Evolutionary conservation across 2,113 vertebrate genomes (phyloP), one percentile per base, ranked within the genome.

Genomic region (Dipodomys spectabilis): DNA sequence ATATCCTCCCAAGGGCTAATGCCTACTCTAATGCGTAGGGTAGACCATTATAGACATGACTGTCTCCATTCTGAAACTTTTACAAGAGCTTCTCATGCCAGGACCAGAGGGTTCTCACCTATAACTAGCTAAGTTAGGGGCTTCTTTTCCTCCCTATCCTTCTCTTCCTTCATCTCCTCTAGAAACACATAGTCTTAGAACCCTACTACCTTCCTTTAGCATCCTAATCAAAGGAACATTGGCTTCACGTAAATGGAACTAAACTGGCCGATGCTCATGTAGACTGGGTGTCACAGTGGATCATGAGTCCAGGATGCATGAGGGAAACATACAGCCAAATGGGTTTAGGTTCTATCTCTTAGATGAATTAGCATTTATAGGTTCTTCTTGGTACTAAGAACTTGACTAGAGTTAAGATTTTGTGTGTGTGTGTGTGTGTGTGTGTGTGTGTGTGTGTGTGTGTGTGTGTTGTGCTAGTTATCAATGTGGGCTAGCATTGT

Each of bases 301-400:
- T 22, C n/a, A 28, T 28, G 65, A 81, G 64, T 69, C 53, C 39
- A 92, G 62, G 27, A 57, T 73, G 44, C 9, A 27, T 2, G 32
- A 49, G 5, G 10, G 22, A 82, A 92, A 35, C 23, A 57, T 12
- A 2, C 0, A 45, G 5, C 19, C 4, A 2, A 57, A 32, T 15
- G 22, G n/a, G 39, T 85, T 49, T 25, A 30, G 32, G 23, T 20
- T 89, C 23, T 75, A 7, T 65, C 44, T 27, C 53, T 53, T 67
- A 23, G 81, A 81, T 86, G 39, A 28, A 60, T 35, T 67, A n/a
- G 53, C 73, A 88, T 9, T 35, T 13, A 23, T 2, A n/a, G 62
- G 75, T 64, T 62, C 74, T 28, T 25, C 32, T 44, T 73, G 83
- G 49, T 68, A 78, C 53, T 49, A 86, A 91, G 86, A 93, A 83